Evolutionary conservation across 2,797 vertebrate species (phyloP).

Genomic region (Halcyon badia): DNA sequence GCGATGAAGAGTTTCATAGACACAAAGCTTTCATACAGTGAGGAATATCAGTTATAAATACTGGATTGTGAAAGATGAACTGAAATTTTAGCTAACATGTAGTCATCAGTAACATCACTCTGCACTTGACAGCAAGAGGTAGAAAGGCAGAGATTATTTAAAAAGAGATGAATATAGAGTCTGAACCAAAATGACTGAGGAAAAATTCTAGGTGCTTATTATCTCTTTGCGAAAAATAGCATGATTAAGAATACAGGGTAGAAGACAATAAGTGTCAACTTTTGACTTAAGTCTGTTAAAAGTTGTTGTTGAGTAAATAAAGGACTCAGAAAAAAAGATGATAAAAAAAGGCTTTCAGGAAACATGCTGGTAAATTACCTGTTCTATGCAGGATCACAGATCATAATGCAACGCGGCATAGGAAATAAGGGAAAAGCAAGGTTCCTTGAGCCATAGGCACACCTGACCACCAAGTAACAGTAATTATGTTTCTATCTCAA

Average conservation of each 20-base stretch:
- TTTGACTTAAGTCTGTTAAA: not conserved
- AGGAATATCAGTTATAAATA: not conserved
- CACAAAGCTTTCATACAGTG: not conserved
- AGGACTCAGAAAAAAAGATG: not conserved
- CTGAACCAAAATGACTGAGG: not conserved
- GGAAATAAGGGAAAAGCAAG: slow-evolving; percentile 8
- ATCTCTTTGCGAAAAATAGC: not conserved
- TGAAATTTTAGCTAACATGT: not conserved
- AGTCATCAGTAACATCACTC: not conserved
- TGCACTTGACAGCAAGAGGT: not conserved
- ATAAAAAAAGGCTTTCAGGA: not conserved
- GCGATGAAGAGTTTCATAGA: not conserved
- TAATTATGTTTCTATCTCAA: not conserved
- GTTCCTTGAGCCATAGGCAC: not conserved
- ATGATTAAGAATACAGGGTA: not conserved
- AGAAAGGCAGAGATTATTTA: slow-evolving; percentile 14
- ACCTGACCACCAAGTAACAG: not conserved
- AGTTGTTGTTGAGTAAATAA: not conserved
- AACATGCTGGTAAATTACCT: not conserved
- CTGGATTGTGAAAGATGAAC: not conserved
- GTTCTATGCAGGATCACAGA: not conserved
- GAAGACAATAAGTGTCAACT: not conserved
- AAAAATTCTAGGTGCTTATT: slow-evolving; percentile 24
- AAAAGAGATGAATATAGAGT: not conserved
- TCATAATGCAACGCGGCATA: not conserved